Conservation (phyloP, 2,113 vertebrate species). For the Pollimyrus isidori region DNA sequence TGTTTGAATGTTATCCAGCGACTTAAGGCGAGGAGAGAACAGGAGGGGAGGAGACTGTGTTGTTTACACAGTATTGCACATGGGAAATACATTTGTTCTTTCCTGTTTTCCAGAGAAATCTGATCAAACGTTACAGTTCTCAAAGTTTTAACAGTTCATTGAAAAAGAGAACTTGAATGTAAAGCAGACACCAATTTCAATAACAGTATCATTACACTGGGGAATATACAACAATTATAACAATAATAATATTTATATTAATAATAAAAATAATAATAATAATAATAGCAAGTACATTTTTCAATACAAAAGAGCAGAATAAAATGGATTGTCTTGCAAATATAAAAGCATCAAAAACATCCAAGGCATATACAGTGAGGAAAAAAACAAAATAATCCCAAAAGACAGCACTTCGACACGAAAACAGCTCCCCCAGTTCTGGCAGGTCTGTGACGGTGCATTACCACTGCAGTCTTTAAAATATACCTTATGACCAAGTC, state of each 20-base stretch:
- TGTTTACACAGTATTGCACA: constrained; percentile 10
- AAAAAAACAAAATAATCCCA: constrained; percentile 20
- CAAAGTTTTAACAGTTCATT: constrained; percentile 28
- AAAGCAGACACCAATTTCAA: background rate
- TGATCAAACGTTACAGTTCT: constrained; percentile 9
- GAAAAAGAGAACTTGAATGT: constrained; percentile 34
- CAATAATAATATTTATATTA: constrained; percentile 34
- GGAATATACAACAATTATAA: background rate
- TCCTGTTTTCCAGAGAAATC: background rate
- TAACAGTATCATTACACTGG: background rate
- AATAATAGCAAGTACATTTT: constrained; percentile 28
- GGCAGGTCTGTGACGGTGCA: background rate
- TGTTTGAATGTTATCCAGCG: background rate
- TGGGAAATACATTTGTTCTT: constrained; percentile 21
- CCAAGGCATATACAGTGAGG: constrained; percentile 48
- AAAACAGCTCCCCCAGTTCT: background rate
- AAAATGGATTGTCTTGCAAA: constrained; percentile 66
- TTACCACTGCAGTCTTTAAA: background rate
- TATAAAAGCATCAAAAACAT: constrained; percentile 58
- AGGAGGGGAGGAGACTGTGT: background rate
- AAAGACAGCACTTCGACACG: background rate
- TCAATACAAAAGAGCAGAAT: constrained; percentile 44
- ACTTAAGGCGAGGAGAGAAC: background rate
- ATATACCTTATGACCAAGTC: background rate
- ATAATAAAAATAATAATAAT: constrained; percentile 30